phyloP scores from a whole-genome alignment of 1,140 invertebrate genomes.

The Oryctes rhinoceros region DNA sequence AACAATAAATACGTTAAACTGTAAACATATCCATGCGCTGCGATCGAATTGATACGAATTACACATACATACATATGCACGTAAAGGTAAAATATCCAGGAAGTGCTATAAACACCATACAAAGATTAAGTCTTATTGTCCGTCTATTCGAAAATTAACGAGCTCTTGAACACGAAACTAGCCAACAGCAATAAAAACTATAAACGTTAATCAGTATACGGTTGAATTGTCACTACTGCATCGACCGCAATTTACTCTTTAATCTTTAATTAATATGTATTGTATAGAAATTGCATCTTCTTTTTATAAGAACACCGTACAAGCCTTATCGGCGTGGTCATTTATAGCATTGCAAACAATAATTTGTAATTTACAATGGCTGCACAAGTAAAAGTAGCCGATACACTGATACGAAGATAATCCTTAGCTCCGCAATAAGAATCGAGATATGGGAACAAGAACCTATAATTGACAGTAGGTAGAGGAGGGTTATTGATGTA shows the following conservation, averaged over 20 bases:
- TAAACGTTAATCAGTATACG: conserved; percentile 30
- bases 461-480: too few species aligned
- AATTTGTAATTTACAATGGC: conserved; percentile 23
- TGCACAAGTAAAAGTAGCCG: neutral
- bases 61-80: neutral
- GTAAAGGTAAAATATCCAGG: conserved; percentile 20
- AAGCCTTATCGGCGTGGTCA: neutral
- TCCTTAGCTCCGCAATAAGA: neutral
- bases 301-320: neutral
- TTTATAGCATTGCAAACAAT: conserved; percentile 5
- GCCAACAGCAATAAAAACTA: conserved; percentile 34
- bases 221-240: conserved; percentile 30
- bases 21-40: conserved; percentile 17
- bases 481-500: too few species aligned
- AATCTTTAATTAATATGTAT: conserved; percentile 31
- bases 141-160: conserved; percentile 32
- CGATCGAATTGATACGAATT: conserved; percentile 20
- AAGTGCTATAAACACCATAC: conserved; percentile 21
- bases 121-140: conserved; percentile 36
- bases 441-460: neutral
- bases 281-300: conserved; percentile 28
- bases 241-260: conserved; percentile 9
- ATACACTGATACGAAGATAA: neutral
- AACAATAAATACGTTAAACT: conserved; percentile 7
- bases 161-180: conserved; percentile 1